Evolutionary conservation across 2,888 invertebrate species (phyloP), one percentile per base, ranked within the genome.

Genomic region (Tachina lurida): DNA sequence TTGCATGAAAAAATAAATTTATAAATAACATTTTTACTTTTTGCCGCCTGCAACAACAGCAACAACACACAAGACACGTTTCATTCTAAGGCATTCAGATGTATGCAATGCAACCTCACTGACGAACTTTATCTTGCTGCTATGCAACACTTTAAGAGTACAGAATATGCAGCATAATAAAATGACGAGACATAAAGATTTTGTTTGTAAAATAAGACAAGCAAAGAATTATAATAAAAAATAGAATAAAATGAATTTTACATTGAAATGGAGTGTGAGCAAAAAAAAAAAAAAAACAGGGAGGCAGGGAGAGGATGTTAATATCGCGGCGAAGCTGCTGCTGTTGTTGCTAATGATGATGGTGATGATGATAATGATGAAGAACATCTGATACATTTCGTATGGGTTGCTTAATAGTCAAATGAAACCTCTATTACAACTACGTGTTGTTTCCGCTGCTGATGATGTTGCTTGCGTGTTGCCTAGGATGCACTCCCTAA

Each of bases 1-100:
- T 80, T 80, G 84, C 84, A 84, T 84, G 76, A 76, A 76, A 80
- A 74, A 84, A 63, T 45, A 71, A 70, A 80, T 65, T 79, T 65
- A 76, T 76, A 84, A 84, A 84, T 80, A 80, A 76, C 41, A 60
- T 22, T 71, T 47, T 67, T 80, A 17, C 52, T 71, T 45, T 10
- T 58, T 80, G 58, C 19, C 19, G 47, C 75, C 62, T 71, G 31
- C 52, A 56, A 65, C 62, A 67, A 65, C 62, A 67, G 49, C 52
- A 52, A 56, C 39, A 52, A 17, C 58, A 62, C 15, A 75, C 74
- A 49, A 49, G 63, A 75, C 75, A 63, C 63, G 67, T 68, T 70
- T 70, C 63, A 56, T 19, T 58, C 13, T 41, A 12, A 63, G 41
- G 17, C 60, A 76, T 12, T 41, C 9, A 22, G 10, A 10, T 52